Percentiles rank a stretch among this genome's conserved stretches.
These are phyloP conservation scores for Caenorhabditis sp. DNA, from an alignment of 2,888 invertebrate species.

Conservation along the genomic window DNA sequence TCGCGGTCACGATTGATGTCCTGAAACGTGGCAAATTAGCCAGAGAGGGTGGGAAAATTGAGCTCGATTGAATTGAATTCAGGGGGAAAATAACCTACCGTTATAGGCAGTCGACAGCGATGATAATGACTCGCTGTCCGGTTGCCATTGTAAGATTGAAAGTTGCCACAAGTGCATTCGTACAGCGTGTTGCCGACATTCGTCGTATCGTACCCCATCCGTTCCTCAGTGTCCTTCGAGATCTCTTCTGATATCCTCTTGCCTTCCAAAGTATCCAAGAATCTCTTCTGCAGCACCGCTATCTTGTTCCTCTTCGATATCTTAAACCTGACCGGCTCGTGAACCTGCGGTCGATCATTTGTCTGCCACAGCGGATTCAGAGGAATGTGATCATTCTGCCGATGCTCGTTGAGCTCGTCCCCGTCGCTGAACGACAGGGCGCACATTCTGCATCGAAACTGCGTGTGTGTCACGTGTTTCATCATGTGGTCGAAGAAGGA, in stretches of 20 bases:
- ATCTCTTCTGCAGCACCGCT: constrained; percentile 13
- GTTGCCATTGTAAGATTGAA: constrained; percentile 54
- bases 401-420: constrained; percentile 7
- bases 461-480: not conserved
- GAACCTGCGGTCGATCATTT: constrained; percentile 4
- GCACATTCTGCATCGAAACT: constrained; percentile 35
- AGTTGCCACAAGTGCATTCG: constrained; percentile 45
- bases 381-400: constrained; percentile 14
- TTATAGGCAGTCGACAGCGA: constrained; percentile 18
- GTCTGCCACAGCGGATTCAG: constrained; percentile 17
- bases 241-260: constrained; percentile 49
- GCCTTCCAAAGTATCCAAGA: constrained; percentile 39
- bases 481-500: constrained; percentile 37
- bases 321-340: not conserved
- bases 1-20: constrained; percentile 25
- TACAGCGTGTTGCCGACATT: constrained; percentile 6
- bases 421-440: constrained; percentile 30
- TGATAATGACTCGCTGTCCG: constrained; percentile 53
- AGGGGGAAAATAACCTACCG: constrained; percentile 16
- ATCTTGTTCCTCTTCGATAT: constrained; percentile 24
- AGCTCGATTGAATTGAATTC: too few relatives aligned
- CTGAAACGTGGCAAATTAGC: not conserved
- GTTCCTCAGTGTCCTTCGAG: constrained; percentile 16
- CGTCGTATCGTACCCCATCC: constrained; percentile 40
- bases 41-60: not conserved